Base-by-base conservation (phyloP, 2,888 invertebrate genomes). In the Mesoligia furuncula region DNA sequence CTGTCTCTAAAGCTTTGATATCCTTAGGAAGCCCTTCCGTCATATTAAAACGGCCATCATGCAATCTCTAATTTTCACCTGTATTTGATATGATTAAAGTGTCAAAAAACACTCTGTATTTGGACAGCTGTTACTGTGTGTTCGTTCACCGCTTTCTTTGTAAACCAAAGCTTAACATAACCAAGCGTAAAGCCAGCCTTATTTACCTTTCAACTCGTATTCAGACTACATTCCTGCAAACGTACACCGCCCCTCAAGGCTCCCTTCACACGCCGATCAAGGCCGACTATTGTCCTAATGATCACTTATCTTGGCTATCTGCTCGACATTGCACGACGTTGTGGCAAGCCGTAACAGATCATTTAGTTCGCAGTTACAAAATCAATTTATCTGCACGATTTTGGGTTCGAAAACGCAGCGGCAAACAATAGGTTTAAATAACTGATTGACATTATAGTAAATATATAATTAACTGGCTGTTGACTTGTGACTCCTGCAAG, bases 201-300 rank as follows among this genome's bases (percentile, higher is more conserved):
- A 84, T 75, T 65, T 79, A 57, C 75, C 80, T 88, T 83, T 85
- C 80, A 75, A 81, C 62, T 79, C 1, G n/a, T 36, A 77, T 68
- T 73, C 27, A 73, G 76, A 39, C 76, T 72, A 71, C 85, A 87
- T 79, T 87, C 80, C 70, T 80, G 71, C 81, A 79, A 75, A 68
- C 61, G 67, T 42, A 80, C 64, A 71, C 80, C 68, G 72, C 67
- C 71, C 69, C 77, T 78, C 89, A 87, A 86, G 80, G 85, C 80
- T 89, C 88, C 88, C 84, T 89, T 88, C 89, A 89, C 88, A 62
- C 72, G 75, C 45, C 64, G 75, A 80, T 81, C 89, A 86, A 88
- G 89, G 88, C 85, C 83, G 70, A n/a, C 86, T 74, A 77, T 89
- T 87, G 86, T 88, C 89, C 88, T 86, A 89, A 77, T 82, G 86